A percentile compares a stretch with the other conserved stretches of the same genome.
Conservation (phyloP, 2,113 vertebrate species). For the Sphyrna mokarran region DNA sequence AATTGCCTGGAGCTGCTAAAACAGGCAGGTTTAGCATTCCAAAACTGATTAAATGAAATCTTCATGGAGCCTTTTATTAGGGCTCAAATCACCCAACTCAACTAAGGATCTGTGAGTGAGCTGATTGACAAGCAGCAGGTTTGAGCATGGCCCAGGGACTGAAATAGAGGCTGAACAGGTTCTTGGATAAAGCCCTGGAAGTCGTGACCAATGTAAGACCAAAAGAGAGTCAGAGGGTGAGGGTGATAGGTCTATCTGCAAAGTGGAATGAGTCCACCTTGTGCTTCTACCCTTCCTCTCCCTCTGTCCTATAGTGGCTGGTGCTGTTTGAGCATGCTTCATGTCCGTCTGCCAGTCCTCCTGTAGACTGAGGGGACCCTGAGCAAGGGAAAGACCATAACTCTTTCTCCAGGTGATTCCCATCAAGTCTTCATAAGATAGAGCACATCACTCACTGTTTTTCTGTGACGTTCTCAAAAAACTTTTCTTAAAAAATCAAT, state of each 20-base stretch:
- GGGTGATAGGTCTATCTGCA: background rate
- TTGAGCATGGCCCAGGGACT: background rate
- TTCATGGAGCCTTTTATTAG: background rate
- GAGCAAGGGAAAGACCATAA: background rate
- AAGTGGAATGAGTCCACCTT: background rate
- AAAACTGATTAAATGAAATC: background rate
- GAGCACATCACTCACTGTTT: background rate
- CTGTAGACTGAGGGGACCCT: background rate
- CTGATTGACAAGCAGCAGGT: background rate
- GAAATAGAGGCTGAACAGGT: background rate
- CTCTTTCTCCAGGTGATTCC: background rate
- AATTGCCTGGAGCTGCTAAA: background rate
- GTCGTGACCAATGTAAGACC: background rate
- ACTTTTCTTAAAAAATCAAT: background rate
- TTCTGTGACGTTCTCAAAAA: background rate
- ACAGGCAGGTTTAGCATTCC: background rate
- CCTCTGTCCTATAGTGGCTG: background rate
- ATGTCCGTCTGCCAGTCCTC: no score
- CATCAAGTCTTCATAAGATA: background rate
- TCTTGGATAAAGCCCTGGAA: background rate
- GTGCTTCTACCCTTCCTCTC: background rate
- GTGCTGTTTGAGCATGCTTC: background rate
- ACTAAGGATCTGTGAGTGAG: background rate
- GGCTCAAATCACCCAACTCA: background rate
- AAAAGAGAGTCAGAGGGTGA: background rate